Percentiles rank a stretch among this genome's conserved stretches.
phyloP scores from a whole-genome alignment of 2,113 vertebrate species.

The Oncorhynchus masou region DNA sequence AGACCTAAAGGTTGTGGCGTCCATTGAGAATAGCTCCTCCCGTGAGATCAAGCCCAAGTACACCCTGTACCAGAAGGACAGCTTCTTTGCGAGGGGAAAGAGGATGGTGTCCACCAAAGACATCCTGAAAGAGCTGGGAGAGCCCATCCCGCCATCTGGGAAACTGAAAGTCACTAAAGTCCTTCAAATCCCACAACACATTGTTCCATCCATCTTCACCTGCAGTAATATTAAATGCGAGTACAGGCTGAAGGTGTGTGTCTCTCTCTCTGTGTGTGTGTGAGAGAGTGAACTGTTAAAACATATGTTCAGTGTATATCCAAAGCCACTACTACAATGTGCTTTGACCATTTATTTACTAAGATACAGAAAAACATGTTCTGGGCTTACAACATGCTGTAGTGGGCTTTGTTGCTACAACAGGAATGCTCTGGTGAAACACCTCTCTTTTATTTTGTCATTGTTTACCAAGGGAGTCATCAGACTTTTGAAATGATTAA shows the following conservation, averaged over 20 bases:
- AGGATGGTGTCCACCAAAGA: constrained; percentile 44
- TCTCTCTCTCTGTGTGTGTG: background rate
- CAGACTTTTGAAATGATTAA: no score
- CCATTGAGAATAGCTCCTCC: constrained; percentile 64
- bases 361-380: background rate
- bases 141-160: constrained; percentile 50
- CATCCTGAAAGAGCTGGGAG: constrained; percentile 62
- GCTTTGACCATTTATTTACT: no score
- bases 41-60: constrained; percentile 68
- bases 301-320: no score
- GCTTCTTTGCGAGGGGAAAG: constrained; percentile 55
- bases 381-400: background rate
- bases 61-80: constrained; percentile 65
- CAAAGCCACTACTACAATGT: no score
- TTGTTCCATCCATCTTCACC: constrained; percentile 54
- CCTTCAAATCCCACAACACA: constrained; percentile 50
- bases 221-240: constrained; percentile 64
- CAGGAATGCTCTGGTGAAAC: no score
- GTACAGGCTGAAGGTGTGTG: constrained; percentile 67
- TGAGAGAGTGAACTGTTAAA: background rate
- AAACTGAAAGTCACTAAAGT: constrained; percentile 37
- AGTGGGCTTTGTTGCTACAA: no score
- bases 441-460: no score
- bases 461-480: no score
- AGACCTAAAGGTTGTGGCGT: constrained; percentile 54